A percentile compares a stretch with the other conserved stretches of the same genome.
phyloP scores from a whole-genome alignment of 1,140 invertebrate species.

The Penaeus japonicus region DNA sequence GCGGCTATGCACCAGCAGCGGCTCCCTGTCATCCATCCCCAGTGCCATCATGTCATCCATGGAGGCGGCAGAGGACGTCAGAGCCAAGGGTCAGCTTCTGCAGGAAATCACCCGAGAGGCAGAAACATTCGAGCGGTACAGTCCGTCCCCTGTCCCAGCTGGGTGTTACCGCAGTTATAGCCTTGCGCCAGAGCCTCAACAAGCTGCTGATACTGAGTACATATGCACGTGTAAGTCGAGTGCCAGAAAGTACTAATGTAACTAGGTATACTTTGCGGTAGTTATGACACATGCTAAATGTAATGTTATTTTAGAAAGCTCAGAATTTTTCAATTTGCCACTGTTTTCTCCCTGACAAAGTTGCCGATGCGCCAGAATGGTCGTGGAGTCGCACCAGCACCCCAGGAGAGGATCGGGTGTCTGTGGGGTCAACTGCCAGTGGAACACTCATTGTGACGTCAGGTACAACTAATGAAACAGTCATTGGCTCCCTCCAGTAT shows the following conservation, averaged over 20 bases:
- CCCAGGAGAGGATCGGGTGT: neutral
- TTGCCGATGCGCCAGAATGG: constrained; percentile 35
- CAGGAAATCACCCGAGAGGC: constrained; percentile 43
- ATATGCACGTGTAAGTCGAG: neutral
- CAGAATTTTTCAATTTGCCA: neutral
- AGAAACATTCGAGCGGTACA: constrained; percentile 43
- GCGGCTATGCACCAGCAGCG: constrained; percentile 11
- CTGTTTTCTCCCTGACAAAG: neutral
- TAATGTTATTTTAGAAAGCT: neutral
- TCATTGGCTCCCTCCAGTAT: constrained; percentile 33
- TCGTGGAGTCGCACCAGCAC: constrained; percentile 22
- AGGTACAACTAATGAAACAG: neutral
- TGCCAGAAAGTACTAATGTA: neutral
- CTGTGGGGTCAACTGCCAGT: neutral
- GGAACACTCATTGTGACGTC: neutral
- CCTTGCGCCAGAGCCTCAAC: neutral
- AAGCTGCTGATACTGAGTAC: neutral
- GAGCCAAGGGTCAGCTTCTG: constrained; percentile 29
- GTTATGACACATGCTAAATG: neutral
- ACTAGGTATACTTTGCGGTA: neutral
- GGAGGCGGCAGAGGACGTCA: constrained; percentile 29
- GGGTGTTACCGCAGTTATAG: constrained; percentile 21
- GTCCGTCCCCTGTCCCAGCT: neutral
- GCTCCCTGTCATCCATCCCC: neutral
- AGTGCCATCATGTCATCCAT: neutral